Evolutionary conservation across 2,888 invertebrate species (phyloP).

Genomic region (Unio delphinus): DNA sequence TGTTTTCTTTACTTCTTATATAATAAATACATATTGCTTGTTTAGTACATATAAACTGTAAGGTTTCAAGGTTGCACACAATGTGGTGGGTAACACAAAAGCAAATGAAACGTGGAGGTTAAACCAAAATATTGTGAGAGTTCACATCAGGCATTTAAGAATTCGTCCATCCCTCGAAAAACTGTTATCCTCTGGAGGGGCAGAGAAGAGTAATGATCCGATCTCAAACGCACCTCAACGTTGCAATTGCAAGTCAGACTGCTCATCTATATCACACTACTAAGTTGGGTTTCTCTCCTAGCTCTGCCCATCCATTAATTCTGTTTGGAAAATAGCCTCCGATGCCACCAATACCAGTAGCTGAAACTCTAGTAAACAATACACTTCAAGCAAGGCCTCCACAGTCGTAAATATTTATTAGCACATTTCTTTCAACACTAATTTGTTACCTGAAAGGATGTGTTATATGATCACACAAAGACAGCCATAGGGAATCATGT

Average conservation of each 20-base stretch:
- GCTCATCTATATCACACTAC: constrained; percentile 25
- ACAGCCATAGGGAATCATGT: constrained; percentile 17
- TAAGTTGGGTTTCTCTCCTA: background rate
- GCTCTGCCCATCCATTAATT: background rate
- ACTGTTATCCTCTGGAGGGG: too few species aligned
- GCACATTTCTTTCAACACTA: constrained; percentile 1
- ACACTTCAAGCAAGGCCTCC: background rate
- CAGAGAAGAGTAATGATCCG: too few species aligned
- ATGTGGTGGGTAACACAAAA: too few species aligned
- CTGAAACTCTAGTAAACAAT: constrained; percentile 1
- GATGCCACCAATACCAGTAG: background rate
- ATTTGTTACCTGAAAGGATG: background rate
- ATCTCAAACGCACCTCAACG: constrained; percentile 28
- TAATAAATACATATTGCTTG: too few species aligned
- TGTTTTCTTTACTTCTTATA: too few species aligned
- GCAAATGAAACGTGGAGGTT: too few species aligned
- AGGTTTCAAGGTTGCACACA: too few species aligned
- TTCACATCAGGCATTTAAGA: too few species aligned
- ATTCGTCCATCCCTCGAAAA: too few species aligned
- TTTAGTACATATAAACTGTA: too few species aligned
- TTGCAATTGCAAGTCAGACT: constrained; percentile 38
- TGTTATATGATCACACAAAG: background rate
- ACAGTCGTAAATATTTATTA: background rate
- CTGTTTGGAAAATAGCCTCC: background rate
- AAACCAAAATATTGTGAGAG: too few species aligned